Percentiles rank a stretch among this genome's conserved stretches.
Conservation (phyloP, 2,888 invertebrate species). For the Microctonus hyperodae region DNA sequence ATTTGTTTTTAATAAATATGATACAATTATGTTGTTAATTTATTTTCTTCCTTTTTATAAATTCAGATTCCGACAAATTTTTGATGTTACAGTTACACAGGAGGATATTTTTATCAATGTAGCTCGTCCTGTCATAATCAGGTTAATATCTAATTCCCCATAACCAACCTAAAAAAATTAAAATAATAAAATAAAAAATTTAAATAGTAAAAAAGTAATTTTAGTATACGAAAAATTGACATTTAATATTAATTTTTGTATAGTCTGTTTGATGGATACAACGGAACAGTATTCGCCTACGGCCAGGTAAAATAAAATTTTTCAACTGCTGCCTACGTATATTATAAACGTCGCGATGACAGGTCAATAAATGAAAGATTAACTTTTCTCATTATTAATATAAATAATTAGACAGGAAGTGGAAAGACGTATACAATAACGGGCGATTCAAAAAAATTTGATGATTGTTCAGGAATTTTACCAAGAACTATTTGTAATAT, state of each 20-base stretch:
- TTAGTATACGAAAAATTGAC: background rate
- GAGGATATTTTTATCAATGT: slow-evolving; percentile 62
- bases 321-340: background rate
- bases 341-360: background rate
- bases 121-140: slow-evolving; percentile 65
- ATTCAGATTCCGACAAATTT: slow-evolving; percentile 62
- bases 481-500: slow-evolving; percentile 65
- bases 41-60: no score
- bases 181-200: no score
- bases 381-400: background rate
- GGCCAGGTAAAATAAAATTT: slow-evolving; percentile 63
- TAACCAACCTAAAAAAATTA: no score
- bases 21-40: no score
- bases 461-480: slow-evolving; percentile 64
- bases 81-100: slow-evolving; percentile 61
- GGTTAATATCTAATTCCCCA: no score
- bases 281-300: slow-evolving; percentile 68
- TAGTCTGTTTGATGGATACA: slow-evolving; percentile 67
- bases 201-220: background rate
- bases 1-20: background rate
- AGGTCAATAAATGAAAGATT: background rate
- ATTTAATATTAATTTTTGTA: slow-evolving; percentile 21
- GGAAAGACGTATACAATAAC: slow-evolving; percentile 67
- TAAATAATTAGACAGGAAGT: slow-evolving; percentile 64
- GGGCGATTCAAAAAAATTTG: slow-evolving; percentile 61